phyloP scores from a whole-genome alignment of 2,113 vertebrate genomes.

The Plecturocebus donacophilus region DNA sequence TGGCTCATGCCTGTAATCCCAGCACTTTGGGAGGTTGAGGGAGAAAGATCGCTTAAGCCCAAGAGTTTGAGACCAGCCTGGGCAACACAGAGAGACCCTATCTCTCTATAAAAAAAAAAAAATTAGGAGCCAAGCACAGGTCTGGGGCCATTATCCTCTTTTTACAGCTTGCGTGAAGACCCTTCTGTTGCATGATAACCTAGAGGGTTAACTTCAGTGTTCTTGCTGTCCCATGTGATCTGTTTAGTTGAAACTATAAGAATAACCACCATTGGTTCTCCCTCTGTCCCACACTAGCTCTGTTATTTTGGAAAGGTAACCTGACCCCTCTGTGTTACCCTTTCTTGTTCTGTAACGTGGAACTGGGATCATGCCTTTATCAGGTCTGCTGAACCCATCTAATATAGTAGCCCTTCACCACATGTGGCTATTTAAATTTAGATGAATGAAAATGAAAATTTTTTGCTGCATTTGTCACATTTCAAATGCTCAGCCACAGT shows the following conservation, averaged over 20 bases:
- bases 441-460: background rate
- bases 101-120: too few species aligned
- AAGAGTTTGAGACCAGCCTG: too few species aligned
- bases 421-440: constrained; percentile 5
- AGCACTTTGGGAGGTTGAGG: too few species aligned
- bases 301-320: background rate
- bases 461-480: background rate
- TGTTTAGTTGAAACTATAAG: background rate
- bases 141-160: background rate
- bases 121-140: background rate
- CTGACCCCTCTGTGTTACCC: background rate
- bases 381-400: background rate
- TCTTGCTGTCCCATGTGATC: background rate
- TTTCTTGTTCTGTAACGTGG: background rate
- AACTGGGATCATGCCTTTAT: background rate
- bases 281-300: background rate
- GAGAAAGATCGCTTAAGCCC: too few species aligned
- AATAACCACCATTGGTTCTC: background rate
- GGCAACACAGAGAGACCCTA: too few species aligned
- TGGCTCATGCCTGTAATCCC: too few species aligned
- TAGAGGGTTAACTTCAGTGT: background rate
- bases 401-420: background rate
- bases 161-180: background rate
- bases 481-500: background rate
- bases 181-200: background rate